Conservation (phyloP, 92 coral and sea anemone species). For the Siderastrea siderea region DNA sequence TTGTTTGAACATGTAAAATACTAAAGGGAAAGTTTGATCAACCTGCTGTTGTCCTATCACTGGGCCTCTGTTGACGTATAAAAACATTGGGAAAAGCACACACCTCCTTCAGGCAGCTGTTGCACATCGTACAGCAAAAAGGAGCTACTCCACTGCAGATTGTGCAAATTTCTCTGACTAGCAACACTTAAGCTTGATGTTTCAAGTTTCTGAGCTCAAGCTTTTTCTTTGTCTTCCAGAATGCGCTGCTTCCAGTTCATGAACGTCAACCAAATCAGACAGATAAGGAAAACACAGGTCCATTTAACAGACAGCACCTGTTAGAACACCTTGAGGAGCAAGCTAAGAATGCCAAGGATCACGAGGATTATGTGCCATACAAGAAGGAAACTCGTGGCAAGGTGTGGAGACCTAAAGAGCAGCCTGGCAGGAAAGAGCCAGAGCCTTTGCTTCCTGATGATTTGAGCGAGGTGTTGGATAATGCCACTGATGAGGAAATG, state of each 20-base stretch:
- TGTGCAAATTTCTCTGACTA: too few species aligned
- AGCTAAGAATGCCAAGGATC: constrained; percentile 85
- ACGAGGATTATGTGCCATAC: constrained; percentile 88
- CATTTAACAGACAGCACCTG: constrained; percentile 82
- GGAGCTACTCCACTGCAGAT: too few species aligned
- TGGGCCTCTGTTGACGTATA: too few species aligned
- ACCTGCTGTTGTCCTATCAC: too few species aligned
- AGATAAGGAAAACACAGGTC: constrained; percentile 82
- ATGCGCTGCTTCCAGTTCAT: constrained; percentile 84
- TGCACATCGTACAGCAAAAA: too few species aligned
- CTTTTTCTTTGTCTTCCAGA: constrained; percentile 56
- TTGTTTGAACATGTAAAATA: too few species aligned
- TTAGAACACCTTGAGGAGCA: constrained; percentile 90
- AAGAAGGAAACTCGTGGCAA: constrained; percentile 97
- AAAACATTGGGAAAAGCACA: too few species aligned
- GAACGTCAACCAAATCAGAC: constrained; percentile 89
- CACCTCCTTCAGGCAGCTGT: too few species aligned
- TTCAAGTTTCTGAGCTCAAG: neutral
- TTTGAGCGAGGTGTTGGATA: constrained; percentile 90
- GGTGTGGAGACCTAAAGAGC: constrained; percentile 69
- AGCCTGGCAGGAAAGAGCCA: constrained; percentile 64
- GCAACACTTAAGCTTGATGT: too few species aligned
- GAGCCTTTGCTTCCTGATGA: constrained; percentile 91
- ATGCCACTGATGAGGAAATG: constrained; percentile 94
- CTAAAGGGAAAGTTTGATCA: too few species aligned